Percentiles rank a stretch among this genome's conserved stretches.
These are phyloP conservation scores for Tetheella fluctuosa DNA, from an alignment of 2,888 invertebrate species.

Conservation along the genomic window DNA sequence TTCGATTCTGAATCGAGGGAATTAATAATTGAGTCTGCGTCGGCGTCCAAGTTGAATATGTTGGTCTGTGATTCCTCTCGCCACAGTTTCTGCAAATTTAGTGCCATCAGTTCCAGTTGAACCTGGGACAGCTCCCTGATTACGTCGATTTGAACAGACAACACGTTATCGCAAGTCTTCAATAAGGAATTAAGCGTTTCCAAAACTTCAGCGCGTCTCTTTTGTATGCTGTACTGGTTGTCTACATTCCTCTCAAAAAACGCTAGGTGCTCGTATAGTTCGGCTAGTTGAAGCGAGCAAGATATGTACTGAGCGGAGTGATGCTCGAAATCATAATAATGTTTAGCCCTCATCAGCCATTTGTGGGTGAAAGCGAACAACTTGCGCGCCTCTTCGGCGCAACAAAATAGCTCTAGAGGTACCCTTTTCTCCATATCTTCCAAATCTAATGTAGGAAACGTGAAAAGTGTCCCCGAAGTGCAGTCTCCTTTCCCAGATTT, in stretches of 20 bases:
- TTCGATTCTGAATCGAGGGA: slow-evolving; percentile 69
- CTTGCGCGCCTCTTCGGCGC: slow-evolving; percentile 76
- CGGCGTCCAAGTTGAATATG: slow-evolving; percentile 62
- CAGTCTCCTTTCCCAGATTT: slow-evolving; percentile 66
- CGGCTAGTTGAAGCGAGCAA: slow-evolving; percentile 85
- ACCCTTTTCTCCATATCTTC: slow-evolving; percentile 66
- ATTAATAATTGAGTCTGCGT: slow-evolving; percentile 72
- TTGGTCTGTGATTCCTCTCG: slow-evolving; percentile 76
- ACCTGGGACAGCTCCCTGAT: slow-evolving; percentile 85
- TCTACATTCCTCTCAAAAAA: slow-evolving; percentile 89
- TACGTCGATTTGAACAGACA: slow-evolving; percentile 82
- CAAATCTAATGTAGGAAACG: slow-evolving; percentile 66
- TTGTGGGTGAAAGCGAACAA: slow-evolving; percentile 83
- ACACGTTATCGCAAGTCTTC: slow-evolving; percentile 74
- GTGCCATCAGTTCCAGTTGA: slow-evolving; percentile 85
- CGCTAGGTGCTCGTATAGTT: slow-evolving; percentile 86
- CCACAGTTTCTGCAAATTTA: slow-evolving; percentile 85
- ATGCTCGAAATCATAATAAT: slow-evolving; percentile 84
- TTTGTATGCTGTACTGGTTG: slow-evolving; percentile 83
- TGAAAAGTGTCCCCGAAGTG: slow-evolving; percentile 52
- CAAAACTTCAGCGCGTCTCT: slow-evolving; percentile 83
- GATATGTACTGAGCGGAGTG: slow-evolving; percentile 85
- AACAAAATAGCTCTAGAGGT: slow-evolving; percentile 55
- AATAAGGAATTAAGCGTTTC: slow-evolving; percentile 83
- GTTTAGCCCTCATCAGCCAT: slow-evolving; percentile 84